phyloP scores from a whole-genome alignment of 2,888 invertebrate species.

The Tetragonula carbonaria region DNA sequence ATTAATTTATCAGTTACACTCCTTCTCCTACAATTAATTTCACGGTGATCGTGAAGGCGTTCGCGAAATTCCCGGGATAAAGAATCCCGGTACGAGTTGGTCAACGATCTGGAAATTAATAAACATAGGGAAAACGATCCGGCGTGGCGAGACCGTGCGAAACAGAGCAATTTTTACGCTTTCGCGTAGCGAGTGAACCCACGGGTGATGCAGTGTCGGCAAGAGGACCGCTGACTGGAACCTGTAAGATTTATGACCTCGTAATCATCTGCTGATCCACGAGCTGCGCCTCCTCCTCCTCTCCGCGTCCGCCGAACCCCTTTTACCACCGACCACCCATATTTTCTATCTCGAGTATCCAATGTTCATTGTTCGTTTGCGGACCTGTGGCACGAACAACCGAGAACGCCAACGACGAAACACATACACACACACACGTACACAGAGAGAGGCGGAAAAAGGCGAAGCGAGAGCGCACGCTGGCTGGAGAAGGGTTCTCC shows the following conservation, averaged over 20 bases:
- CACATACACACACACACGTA: background rate
- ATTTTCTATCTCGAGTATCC: slow-evolving; percentile 72
- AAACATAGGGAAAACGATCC: background rate
- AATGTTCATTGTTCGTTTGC: slow-evolving; percentile 68
- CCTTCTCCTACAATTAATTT: no score
- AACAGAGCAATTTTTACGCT: background rate
- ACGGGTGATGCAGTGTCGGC: slow-evolving; percentile 2
- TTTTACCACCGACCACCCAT: slow-evolving; percentile 61
- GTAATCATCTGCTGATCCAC: slow-evolving; percentile 79
- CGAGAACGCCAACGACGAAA: slow-evolving; percentile 27
- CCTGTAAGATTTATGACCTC: slow-evolving; percentile 65
- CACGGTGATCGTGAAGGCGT: background rate
- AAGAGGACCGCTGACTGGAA: slow-evolving; percentile 1
- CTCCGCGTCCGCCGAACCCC: background rate
- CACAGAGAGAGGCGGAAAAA: background rate
- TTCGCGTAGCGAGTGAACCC: background rate
- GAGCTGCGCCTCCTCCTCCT: slow-evolving; percentile 40
- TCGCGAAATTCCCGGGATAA: background rate
- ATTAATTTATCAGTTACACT: no score
- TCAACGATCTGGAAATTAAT: background rate
- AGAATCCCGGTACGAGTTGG: background rate
- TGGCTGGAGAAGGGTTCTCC: slow-evolving; percentile 20
- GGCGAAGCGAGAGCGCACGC: slow-evolving; percentile 43
- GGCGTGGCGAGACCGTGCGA: background rate
- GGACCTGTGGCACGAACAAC: slow-evolving; percentile 30